Evolutionary conservation across 1,140 invertebrate species (phyloP), one percentile per base, ranked within the genome.

Genomic region (Meloidogyne exigua): DNA sequence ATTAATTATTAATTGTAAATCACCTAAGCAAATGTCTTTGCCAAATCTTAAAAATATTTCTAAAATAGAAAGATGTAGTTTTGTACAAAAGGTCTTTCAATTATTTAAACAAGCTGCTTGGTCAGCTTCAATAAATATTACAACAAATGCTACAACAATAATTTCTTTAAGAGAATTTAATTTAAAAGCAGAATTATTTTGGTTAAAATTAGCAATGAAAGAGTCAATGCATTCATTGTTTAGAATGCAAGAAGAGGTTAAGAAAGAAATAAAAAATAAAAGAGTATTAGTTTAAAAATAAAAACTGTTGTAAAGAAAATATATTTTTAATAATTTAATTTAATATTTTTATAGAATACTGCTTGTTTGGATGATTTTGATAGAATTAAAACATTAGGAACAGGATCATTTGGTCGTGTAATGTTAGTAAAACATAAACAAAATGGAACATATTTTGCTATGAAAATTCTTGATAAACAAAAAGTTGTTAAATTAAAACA

Each of bases 361-460:
- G 94, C 96, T 76, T 90, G 90, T 82, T 90, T 99, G 83, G 95
- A 98, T 85, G 96, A 99, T 89, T 99, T 99, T 88, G 96, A 99
- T 87, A 91, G 96, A 67, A 95, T 99, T 88, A 98, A 98, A 90
- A 99, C 97, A 3, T 91, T 99, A 75, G 97, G 97, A 28, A 99
- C 96, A 9, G 97, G 97, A n/a, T 98, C 95, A 1, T 99, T 99
- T 89, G 96, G 97, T n/a, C 91, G 97, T 74, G 97, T 99, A 0
- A 99, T 99, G 96, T 94, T 99, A 86, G 97, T 99, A 3, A 95
- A 98, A 90, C 94, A 98, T 89, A 99, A 98, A 90, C 92, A 92
- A 36, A 93, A 92, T 84, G 95, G 95, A 90, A 93, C 95, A 88
- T 97, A 93, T 89, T 98, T 95, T 90, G 95, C 95, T 80, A 98